phyloP scores from a whole-genome alignment of 2,113 vertebrate species.

The Catharus bicknelli region DNA sequence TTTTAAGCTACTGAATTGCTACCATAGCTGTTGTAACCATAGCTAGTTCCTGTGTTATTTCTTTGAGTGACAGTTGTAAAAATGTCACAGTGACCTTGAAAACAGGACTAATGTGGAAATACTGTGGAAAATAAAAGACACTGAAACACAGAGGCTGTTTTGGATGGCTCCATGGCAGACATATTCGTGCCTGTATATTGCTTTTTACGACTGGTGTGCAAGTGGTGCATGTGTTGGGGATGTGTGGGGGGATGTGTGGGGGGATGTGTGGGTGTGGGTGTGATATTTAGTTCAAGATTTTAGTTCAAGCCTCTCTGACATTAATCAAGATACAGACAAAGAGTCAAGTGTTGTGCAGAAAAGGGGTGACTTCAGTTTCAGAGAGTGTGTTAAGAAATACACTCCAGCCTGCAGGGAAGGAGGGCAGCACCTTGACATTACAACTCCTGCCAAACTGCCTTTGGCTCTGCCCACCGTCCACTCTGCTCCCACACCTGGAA shows the following conservation, averaged over 20 bases:
- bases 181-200: rapidly evolving
- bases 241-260: not conserved
- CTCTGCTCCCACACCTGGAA: not conserved
- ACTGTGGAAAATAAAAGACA: not conserved
- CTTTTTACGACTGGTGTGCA: not conserved
- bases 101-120: not conserved
- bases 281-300: not conserved
- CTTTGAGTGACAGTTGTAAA: slow-evolving; percentile 4
- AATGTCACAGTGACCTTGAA: slow-evolving; percentile 41
- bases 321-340: not conserved
- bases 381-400: not conserved
- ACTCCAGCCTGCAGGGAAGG: not conserved
- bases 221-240: not conserved
- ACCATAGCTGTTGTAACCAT: not conserved
- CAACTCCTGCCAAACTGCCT: not conserved
- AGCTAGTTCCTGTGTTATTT: not conserved
- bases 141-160: not conserved
- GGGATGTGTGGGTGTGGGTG: too few species aligned
- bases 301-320: not conserved
- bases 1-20: slow-evolving; percentile 8
- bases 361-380: not conserved
- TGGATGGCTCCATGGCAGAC: not conserved
- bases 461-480: rapidly evolving
- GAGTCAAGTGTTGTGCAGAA: not conserved
- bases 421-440: rapidly evolving